These are phyloP conservation scores for Chelonus insularis DNA, from an alignment of 1,140 invertebrate species.

Conservation along the genomic window DNA sequence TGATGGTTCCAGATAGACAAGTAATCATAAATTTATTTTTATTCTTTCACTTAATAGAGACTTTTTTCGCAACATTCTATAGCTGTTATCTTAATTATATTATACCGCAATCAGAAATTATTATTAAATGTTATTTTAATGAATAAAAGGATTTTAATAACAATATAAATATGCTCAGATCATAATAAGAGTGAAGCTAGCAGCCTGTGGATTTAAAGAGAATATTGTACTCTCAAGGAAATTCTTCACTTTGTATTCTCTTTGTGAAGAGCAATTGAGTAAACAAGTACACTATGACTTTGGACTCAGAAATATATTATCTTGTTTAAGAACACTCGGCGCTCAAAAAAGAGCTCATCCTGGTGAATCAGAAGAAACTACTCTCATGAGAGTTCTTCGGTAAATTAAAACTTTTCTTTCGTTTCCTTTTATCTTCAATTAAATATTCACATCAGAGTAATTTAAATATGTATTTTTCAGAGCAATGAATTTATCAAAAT, in stretches of 20 bases:
- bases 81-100: no score
- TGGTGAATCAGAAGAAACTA: conserved; percentile 91
- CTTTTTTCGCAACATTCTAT: no score
- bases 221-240: conserved; percentile 94
- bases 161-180: no score
- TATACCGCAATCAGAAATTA: no score
- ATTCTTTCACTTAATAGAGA: no score
- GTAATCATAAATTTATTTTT: no score
- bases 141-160: no score
- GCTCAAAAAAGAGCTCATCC: conserved; percentile 87
- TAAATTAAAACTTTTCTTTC: no score
- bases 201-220: conserved; percentile 93
- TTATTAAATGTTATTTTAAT: no score
- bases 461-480: no score
- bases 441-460: no score
- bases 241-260: conserved; percentile 95
- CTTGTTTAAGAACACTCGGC: conserved; percentile 88
- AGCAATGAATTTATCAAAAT: conserved; percentile 97
- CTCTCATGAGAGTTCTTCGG: conserved; percentile 93
- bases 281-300: conserved; percentile 99
- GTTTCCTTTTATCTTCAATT: no score
- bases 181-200: conserved; percentile 91
- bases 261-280: conserved; percentile 96
- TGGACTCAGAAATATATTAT: conserved; percentile 92
- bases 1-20: conserved; percentile 98